Percentiles rank a stretch among this genome's conserved stretches.
These are phyloP conservation scores for Hetaerina americana DNA, from an alignment of 1,140 invertebrate species.

Conservation along the genomic window DNA sequence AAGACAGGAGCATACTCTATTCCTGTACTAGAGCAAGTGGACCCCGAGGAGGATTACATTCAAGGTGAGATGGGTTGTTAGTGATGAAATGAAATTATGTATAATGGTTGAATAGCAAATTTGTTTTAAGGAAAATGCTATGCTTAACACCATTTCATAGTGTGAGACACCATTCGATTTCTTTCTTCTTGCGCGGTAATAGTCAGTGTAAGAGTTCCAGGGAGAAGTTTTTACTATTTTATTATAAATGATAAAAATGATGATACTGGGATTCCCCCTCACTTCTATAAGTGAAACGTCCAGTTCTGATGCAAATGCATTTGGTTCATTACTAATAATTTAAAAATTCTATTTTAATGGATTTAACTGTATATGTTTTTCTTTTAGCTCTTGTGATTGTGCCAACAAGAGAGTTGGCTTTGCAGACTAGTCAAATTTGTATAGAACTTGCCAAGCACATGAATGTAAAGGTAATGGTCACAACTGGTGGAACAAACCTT, in stretches of 20 bases:
- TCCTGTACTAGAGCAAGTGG: conserved; percentile 90
- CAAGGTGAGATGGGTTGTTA: too few species aligned
- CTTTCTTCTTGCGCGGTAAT: too few species aligned
- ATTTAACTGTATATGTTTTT: conserved; percentile 14
- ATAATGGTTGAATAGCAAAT: too few species aligned
- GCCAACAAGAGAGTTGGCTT: conserved; percentile 94
- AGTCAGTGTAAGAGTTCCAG: too few species aligned
- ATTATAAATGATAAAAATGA: too few species aligned
- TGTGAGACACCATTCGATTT: too few species aligned
- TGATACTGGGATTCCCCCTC: not conserved
- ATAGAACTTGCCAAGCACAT: conserved; percentile 96
- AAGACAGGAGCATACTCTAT: conserved; percentile 99
- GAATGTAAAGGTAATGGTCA: conserved; percentile 95
- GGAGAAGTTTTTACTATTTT: too few species aligned
- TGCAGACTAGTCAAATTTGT: conserved; percentile 99
- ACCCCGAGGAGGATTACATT: conserved; percentile 77
- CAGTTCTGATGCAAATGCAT: not conserved
- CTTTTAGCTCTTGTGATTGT: conserved; percentile 86
- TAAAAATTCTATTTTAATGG: not conserved
- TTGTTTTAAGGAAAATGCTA: too few species aligned
- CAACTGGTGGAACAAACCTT: conserved; percentile 94
- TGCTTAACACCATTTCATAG: too few species aligned
- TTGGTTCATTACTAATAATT: not conserved
- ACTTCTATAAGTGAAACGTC: not conserved
- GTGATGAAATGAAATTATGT: too few species aligned